Conservation (phyloP, 2,113 vertebrate species). For the Trematomus loennbergii region DNA sequence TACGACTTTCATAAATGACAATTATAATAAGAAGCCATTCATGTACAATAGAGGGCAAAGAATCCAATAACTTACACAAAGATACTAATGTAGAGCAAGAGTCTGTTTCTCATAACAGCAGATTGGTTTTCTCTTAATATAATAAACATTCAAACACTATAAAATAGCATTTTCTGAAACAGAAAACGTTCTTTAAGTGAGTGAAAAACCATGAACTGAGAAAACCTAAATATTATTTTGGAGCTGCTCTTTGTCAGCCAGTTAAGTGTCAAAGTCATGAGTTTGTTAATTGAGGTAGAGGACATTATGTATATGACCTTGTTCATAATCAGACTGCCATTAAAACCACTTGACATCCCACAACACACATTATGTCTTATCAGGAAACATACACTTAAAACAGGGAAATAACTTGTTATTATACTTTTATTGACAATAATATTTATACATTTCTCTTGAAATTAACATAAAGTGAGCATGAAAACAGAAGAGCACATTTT, state of each 20-base stretch:
- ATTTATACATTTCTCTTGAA: conserved; percentile 55
- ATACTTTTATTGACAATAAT: conserved; percentile 70
- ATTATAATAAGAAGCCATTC: too few species aligned
- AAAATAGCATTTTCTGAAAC: not conserved
- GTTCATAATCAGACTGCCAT: conserved; percentile 36
- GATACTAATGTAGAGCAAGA: not conserved
- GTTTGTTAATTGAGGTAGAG: not conserved
- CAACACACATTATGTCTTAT: conserved; percentile 23
- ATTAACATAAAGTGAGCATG: conserved; percentile 38
- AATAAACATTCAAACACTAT: not conserved
- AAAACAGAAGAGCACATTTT: conserved; percentile 35
- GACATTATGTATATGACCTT: conserved; percentile 16
- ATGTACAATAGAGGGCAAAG: not conserved
- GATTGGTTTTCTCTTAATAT: not conserved
- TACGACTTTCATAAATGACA: not conserved
- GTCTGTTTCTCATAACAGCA: not conserved
- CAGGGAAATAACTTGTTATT: not conserved
- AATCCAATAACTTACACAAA: not conserved
- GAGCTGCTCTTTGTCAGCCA: not conserved
- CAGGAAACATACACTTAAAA: conserved; percentile 15
- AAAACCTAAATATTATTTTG: not conserved
- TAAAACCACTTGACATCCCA: conserved; percentile 32
- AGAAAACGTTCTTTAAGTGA: not conserved
- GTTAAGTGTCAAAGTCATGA: not conserved
- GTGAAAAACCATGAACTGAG: not conserved